Conservation (phyloP, 2,797 vertebrate species). For the Labroides dimidiatus region DNA sequence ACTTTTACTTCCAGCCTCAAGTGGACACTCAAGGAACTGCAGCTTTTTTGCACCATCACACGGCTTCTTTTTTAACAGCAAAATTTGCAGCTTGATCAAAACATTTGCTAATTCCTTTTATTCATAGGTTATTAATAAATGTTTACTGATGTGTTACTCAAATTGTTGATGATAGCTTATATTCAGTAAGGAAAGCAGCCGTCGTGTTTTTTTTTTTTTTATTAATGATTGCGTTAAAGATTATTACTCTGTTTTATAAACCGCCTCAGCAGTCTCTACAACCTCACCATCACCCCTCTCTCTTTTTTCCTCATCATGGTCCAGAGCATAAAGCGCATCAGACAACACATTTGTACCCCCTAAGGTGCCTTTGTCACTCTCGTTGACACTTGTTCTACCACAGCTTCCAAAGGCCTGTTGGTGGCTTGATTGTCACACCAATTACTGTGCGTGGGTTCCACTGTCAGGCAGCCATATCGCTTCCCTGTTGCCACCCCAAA, state of each 20-base stretch:
- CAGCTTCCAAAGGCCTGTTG: slow-evolving; percentile 46
- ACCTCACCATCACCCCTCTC: not conserved
- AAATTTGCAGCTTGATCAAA: no score
- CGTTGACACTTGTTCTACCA: slow-evolving; percentile 61
- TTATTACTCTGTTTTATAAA: not conserved
- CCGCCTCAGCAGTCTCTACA: not conserved
- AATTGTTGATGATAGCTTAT: no score
- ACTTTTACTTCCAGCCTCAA: no score
- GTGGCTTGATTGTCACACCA: slow-evolving; percentile 58
- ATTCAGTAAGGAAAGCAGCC: no score
- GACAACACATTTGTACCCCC: slow-evolving; percentile 41
- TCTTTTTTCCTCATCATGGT: not conserved
- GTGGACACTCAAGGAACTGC: no score
- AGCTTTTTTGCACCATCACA: no score
- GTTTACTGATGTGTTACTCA: no score
- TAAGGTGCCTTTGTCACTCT: slow-evolving; percentile 51
- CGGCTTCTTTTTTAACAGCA: no score
- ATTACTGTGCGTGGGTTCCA: slow-evolving; percentile 59
- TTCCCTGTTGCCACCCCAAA: slow-evolving; percentile 50
- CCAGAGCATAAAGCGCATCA: slow-evolving; percentile 13
- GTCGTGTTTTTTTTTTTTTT: not conserved
- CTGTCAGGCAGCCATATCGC: slow-evolving; percentile 62
- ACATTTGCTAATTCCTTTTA: no score
- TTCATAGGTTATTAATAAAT: no score
- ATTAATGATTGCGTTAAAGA: not conserved